These are phyloP conservation scores for Abrostola triplasia DNA, from an alignment of 2,888 invertebrate species.

Conservation along the genomic window DNA sequence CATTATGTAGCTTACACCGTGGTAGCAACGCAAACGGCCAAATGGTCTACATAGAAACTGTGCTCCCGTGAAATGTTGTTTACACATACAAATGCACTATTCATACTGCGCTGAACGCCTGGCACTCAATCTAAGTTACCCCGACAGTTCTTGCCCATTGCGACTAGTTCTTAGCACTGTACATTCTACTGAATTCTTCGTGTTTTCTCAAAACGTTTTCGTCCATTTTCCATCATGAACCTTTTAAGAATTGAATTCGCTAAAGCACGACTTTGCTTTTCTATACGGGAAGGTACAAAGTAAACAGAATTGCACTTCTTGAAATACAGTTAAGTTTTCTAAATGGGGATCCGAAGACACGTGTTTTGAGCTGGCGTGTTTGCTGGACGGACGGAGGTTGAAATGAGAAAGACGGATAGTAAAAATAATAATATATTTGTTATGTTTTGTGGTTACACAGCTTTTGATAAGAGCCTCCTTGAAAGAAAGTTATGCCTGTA, in stretches of 20 bases:
- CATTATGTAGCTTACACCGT: background rate
- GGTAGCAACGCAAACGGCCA: background rate
- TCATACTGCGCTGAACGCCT: constrained; percentile 38
- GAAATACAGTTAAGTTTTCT: background rate
- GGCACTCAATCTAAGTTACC: constrained; percentile 47
- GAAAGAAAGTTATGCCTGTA: too few relatives aligned
- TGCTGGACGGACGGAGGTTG: too few relatives aligned
- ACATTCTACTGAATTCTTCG: constrained; percentile 41
- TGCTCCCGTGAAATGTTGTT: constrained; percentile 4
- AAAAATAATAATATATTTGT: too few relatives aligned
- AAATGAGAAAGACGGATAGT: too few relatives aligned
- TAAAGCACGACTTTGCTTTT: constrained; percentile 34
- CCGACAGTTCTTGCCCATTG: constrained; percentile 17
- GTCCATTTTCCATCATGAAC: constrained; percentile 11
- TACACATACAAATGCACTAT: constrained; percentile 31
- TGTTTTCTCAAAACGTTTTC: constrained; percentile 36
- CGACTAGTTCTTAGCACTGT: constrained; percentile 8
- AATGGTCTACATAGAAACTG: constrained; percentile 23
- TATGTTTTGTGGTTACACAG: too few relatives aligned
- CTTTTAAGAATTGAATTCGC: constrained; percentile 22
- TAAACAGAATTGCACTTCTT: constrained; percentile 3
- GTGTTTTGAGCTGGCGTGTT: too few relatives aligned
- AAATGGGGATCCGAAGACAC: too few relatives aligned
- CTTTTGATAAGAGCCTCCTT: too few relatives aligned
- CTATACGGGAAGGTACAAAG: constrained; percentile 16